phyloP scores from a whole-genome alignment of 2,113 vertebrate genomes.

The Tamias sibiricus region DNA sequence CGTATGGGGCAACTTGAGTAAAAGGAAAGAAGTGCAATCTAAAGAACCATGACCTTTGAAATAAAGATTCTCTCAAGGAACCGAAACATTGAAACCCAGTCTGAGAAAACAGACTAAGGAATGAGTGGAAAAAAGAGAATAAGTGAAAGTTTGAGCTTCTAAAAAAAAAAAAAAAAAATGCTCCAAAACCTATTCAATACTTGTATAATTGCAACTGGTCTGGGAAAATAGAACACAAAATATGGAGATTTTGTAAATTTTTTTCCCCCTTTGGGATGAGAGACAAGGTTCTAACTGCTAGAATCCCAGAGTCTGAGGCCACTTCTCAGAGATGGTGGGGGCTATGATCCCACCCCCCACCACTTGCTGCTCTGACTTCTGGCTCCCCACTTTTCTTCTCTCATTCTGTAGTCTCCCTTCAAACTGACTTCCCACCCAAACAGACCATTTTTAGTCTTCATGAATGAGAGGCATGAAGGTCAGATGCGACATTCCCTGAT shows the following conservation, averaged over 20 bases:
- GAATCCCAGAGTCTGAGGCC: background rate
- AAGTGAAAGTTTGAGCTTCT: background rate
- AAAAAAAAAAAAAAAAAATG: no score
- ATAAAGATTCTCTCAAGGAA: background rate
- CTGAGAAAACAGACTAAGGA: background rate
- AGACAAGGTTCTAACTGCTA: background rate
- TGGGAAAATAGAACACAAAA: background rate
- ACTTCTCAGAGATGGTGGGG: background rate
- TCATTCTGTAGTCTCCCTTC: background rate
- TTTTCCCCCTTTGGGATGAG: background rate
- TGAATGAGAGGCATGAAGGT: background rate
- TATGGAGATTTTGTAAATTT: background rate
- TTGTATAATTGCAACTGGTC: background rate
- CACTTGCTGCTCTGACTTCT: no score
- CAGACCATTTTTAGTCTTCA: background rate
- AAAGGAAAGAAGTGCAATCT: background rate
- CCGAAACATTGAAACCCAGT: background rate
- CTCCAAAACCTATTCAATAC: background rate
- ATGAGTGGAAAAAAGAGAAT: background rate
- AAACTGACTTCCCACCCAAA: background rate
- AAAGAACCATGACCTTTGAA: background rate
- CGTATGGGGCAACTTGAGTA: background rate
- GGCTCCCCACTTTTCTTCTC: background rate
- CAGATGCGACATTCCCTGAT: background rate
- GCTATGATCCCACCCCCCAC: fast-evolving